Percentiles rank a stretch among this genome's conserved stretches.
phyloP scores from a whole-genome alignment of 2,888 invertebrate species.

The Serrognathus titanus region DNA sequence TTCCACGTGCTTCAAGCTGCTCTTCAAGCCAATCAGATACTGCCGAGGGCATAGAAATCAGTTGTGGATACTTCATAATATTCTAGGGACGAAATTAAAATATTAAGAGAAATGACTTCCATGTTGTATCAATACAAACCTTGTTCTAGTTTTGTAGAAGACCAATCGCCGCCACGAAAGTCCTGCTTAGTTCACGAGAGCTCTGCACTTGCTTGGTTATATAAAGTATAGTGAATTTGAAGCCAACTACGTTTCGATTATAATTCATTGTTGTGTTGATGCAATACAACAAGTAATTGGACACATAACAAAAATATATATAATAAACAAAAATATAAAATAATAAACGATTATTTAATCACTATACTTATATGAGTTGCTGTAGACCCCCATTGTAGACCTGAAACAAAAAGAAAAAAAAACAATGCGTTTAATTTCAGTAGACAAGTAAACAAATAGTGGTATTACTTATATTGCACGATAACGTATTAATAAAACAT shows the following conservation, averaged over 20 bases:
- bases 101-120: neutral
- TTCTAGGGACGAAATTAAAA: conserved; percentile 30
- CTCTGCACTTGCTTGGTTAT: conserved; percentile 29
- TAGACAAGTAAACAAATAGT: neutral
- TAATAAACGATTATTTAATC: conserved; percentile 18
- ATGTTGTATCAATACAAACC: conserved; percentile 9
- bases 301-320: conserved; percentile 28
- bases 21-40: conserved; percentile 73
- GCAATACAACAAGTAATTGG: conserved; percentile 22
- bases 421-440: neutral
- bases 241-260: conserved; percentile 21
- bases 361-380: conserved; percentile 33
- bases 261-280: conserved; percentile 28
- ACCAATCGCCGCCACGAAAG: conserved; percentile 32
- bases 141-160: conserved; percentile 33
- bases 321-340: conserved; percentile 21
- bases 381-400: conserved; percentile 44
- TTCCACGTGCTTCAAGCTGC: conserved; percentile 71
- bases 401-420: conserved; percentile 31
- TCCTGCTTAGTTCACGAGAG: conserved; percentile 34
- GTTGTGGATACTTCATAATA: conserved; percentile 61
- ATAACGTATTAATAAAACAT: neutral
- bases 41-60: conserved; percentile 61
- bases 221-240: conserved; percentile 29
- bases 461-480: neutral